Percentiles rank a stretch among this genome's conserved stretches.
Conservation (phyloP, 2,888 invertebrate species). For the Camponotus fellah region DNA sequence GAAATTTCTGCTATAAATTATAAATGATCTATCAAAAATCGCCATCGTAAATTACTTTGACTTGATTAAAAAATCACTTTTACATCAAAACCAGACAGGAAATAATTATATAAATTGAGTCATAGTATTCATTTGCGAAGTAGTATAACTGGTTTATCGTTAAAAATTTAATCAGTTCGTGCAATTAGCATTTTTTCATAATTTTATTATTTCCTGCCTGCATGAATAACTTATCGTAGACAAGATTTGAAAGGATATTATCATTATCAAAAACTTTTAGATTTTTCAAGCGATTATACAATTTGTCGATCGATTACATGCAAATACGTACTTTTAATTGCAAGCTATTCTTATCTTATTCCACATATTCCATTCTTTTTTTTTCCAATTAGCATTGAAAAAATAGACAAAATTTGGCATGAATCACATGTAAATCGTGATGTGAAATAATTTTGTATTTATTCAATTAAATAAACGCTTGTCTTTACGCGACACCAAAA, state of each 20-base stretch:
- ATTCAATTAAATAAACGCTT: slow-evolving; percentile 32
- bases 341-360: neutral
- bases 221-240: neutral
- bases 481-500: neutral
- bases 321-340: neutral
- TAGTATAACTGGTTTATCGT: slow-evolving; percentile 36
- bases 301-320: neutral
- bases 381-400: neutral
- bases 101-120: slow-evolving; percentile 15
- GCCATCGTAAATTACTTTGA: slow-evolving; percentile 1
- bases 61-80: slow-evolving; percentile 9
- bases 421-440: neutral
- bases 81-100: slow-evolving; percentile 37
- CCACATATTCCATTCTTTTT: neutral
- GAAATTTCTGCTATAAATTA: slow-evolving; percentile 22
- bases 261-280: neutral
- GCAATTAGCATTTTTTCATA: slow-evolving; percentile 11
- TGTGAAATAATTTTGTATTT: slow-evolving; percentile 13
- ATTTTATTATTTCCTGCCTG: neutral
- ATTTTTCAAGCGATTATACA: neutral
- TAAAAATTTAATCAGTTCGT: slow-evolving; percentile 28
- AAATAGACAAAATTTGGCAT: neutral
- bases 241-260: slow-evolving; percentile 12
- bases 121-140: neutral
- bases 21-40: neutral